Base-by-base conservation (phyloP, 2,797 vertebrate genomes). In the Pangasius macronema region DNA sequence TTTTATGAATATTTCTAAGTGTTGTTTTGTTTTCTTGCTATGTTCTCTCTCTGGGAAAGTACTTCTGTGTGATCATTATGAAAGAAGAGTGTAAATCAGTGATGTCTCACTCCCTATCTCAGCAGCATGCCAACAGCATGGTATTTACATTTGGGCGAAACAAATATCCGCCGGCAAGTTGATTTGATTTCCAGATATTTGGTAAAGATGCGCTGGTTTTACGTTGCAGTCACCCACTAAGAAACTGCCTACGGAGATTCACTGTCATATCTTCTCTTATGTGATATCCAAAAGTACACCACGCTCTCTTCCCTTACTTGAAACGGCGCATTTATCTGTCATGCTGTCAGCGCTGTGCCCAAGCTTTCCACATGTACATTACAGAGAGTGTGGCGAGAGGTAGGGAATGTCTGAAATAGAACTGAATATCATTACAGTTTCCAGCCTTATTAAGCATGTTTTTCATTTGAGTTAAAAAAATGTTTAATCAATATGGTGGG, bases 241-340 rank as follows among this genome's bases (percentile, higher is more conserved):
- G 82, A 67, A 90, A 87, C 68, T 80, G 57, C 83, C 68, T 76
- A 61, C 42, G 36, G 86, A 86, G 84, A 67, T 81, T 86, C 83
- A 33, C 49, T 55, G 76, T 85, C 63, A 61, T 53, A 46, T 75
- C 76, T 75, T 76, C 65, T 88, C 86, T 86, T 76, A 82, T 88
- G 55, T 55, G 81, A 80, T 83, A 85, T 89, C 86, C 57, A 85
- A 85, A 91, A 91, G 89, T 89, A 85, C 76, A 88, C 86, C 82
- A 76, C 30, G n/a, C 83, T 87, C 67, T 88, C 83, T 59, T 53
- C 79, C 67, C 75, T 86, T 73, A 68, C 57, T 61, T 79, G 82
- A 80, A 90, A 83, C 70, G 10, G n/a, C 2, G 77, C 82, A 89
- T 88, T 90, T 81, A 87, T 86, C 86, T 87, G 80, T 87, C 55